These are phyloP conservation scores for Etheostoma perlongum DNA, from an alignment of 2,797 vertebrate genomes.

Conservation along the genomic window DNA sequence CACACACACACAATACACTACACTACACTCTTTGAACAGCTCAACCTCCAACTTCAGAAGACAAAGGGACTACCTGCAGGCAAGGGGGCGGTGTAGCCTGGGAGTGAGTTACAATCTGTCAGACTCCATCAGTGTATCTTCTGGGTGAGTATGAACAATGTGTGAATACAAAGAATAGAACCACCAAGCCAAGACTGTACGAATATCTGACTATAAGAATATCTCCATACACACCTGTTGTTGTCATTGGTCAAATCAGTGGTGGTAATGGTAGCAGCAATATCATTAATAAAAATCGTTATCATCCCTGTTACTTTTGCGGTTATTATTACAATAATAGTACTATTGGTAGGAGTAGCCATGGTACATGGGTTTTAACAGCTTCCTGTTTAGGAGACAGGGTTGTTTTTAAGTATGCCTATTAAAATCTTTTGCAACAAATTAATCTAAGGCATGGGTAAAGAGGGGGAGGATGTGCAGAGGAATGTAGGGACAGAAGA, in stretches of 20 bases:
- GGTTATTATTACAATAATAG: neutral
- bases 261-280: neutral
- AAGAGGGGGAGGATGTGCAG: constrained; percentile 3
- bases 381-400: no score
- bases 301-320: neutral
- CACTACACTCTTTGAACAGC: constrained; percentile 39
- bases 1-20: neutral
- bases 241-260: neutral
- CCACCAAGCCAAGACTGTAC: neutral
- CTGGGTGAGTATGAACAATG: constrained; percentile 5
- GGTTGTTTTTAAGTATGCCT: neutral
- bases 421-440: constrained; percentile 2
- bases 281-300: neutral
- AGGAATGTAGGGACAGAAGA: neutral
- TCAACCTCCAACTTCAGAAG: constrained; percentile 26
- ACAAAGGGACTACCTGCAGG: constrained; percentile 53
- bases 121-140: constrained; percentile 15
- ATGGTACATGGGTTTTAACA: no score
- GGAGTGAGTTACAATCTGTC: constrained; percentile 20
- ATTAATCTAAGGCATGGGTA: constrained; percentile 14
- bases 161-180: neutral
- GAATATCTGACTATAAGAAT: no score
- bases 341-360: neutral
- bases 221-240: neutral
- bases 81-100: constrained; percentile 11